These are phyloP conservation scores for Sesia bembeciformis DNA, from an alignment of 2,888 invertebrate species.

Conservation along the genomic window DNA sequence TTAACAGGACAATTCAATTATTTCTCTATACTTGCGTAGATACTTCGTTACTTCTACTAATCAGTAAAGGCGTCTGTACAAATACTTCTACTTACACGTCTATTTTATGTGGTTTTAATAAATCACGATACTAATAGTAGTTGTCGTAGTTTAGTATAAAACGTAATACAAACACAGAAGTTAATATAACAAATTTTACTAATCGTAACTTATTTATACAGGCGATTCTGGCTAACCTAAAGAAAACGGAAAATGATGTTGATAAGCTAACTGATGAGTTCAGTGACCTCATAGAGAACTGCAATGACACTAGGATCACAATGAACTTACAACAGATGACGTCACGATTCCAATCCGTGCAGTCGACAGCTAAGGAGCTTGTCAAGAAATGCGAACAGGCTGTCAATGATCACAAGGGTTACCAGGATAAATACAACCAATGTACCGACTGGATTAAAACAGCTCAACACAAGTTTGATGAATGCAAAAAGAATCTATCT, in stretches of 20 bases:
- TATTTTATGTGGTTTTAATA: constrained; percentile 6
- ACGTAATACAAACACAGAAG: constrained; percentile 7
- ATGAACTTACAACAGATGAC: constrained; percentile 92
- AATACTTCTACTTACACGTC: constrained; percentile 1
- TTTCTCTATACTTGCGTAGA: neutral
- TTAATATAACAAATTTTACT: neutral
- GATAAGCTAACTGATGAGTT: constrained; percentile 91
- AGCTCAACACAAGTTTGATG: constrained; percentile 82
- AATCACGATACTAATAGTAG: constrained; percentile 53
- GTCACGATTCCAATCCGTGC: constrained; percentile 91
- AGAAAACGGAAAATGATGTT: constrained; percentile 89
- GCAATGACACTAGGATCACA: constrained; percentile 89
- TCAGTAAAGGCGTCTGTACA: constrained; percentile 24
- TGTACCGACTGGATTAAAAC: constrained; percentile 86
- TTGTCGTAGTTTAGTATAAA: constrained; percentile 62
- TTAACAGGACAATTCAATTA: too few relatives aligned
- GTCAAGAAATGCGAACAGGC: constrained; percentile 94
- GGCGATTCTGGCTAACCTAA: constrained; percentile 84
- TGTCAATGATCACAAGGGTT: constrained; percentile 84
- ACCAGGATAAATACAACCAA: constrained; percentile 87
- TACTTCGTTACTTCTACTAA: constrained; percentile 16
- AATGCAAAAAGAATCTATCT: constrained; percentile 77
- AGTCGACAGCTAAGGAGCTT: constrained; percentile 90
- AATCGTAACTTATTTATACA: constrained; percentile 39
- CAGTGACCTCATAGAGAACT: constrained; percentile 87